phyloP scores from a whole-genome alignment of 2,888 invertebrate species.

The Sarcophaga carnaria region DNA sequence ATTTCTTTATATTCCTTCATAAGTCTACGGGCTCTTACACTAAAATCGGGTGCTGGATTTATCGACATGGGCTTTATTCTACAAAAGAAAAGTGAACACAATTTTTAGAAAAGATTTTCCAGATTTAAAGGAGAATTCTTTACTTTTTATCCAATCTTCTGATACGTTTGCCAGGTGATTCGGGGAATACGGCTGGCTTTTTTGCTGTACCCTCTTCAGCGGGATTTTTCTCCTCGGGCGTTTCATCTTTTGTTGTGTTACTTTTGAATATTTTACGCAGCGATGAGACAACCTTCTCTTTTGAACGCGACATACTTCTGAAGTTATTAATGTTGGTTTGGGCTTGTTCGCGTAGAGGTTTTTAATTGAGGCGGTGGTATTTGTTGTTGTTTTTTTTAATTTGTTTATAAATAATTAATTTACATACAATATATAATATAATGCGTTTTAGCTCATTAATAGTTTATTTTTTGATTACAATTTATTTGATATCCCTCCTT shows the following conservation, averaged over 20 bases:
- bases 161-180: slow-evolving; percentile 77
- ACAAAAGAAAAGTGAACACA: neutral
- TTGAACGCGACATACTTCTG: slow-evolving; percentile 84
- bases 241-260: slow-evolving; percentile 79
- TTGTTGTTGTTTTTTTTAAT: neutral
- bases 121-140: neutral
- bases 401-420: no score
- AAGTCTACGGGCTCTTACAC: slow-evolving; percentile 88
- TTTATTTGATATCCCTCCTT: slow-evolving; percentile 16
- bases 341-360: slow-evolving; percentile 33
- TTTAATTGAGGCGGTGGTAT: slow-evolving; percentile 53
- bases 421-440: slow-evolving; percentile 9
- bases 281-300: slow-evolving; percentile 91
- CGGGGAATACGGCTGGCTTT: slow-evolving; percentile 82
- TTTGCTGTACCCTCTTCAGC: slow-evolving; percentile 72
- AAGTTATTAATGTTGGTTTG: slow-evolving; percentile 13
- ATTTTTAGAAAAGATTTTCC: neutral
- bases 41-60: slow-evolving; percentile 82
- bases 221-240: slow-evolving; percentile 82
- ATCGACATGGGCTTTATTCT: slow-evolving; percentile 65
- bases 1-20: slow-evolving; percentile 94
- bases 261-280: slow-evolving; percentile 90
- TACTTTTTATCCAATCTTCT: slow-evolving; percentile 78
- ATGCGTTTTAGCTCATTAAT: slow-evolving; percentile 23
- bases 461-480: slow-evolving; percentile 27